phyloP scores from a whole-genome alignment of 2,797 vertebrate species.

The Podarcis siculus region DNA sequence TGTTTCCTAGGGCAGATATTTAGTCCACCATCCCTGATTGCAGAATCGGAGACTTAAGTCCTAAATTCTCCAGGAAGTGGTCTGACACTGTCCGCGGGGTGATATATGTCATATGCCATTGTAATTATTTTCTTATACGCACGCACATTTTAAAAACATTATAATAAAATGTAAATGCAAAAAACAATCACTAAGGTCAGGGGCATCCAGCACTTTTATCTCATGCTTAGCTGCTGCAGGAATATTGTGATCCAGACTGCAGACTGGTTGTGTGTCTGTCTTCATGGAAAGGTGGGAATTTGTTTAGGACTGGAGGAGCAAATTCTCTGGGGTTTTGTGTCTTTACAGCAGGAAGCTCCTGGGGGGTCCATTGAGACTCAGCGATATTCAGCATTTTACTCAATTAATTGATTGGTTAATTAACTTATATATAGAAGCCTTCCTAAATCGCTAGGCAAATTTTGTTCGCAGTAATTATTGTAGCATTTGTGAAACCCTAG shows the following conservation, averaged over 20 bases:
- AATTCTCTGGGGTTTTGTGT: background rate
- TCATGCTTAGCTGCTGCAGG: background rate
- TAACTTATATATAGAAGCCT: background rate
- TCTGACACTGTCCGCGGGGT: too few species aligned
- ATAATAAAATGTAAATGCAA: background rate
- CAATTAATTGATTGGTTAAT: slow-evolving; percentile 27
- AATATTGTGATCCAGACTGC: background rate
- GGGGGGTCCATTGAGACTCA: background rate
- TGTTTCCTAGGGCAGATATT: too few species aligned
- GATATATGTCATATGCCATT: too few species aligned
- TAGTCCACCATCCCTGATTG: too few species aligned
- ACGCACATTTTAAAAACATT: background rate
- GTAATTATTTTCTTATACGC: too few species aligned
- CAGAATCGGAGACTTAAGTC: too few species aligned
- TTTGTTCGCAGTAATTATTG: slow-evolving; percentile 7
- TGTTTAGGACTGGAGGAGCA: background rate
- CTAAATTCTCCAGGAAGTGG: too few species aligned
- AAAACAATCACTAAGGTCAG: background rate
- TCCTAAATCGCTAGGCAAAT: background rate
- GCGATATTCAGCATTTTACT: slow-evolving; percentile 5
- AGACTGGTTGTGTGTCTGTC: background rate
- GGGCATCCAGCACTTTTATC: background rate
- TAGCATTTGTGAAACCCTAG: slow-evolving; percentile 24
- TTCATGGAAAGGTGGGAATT: background rate
- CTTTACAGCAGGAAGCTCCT: background rate